phyloP scores from a whole-genome alignment of 2,888 invertebrate genomes.

The Spatulosminthurus flaviceps region DNA sequence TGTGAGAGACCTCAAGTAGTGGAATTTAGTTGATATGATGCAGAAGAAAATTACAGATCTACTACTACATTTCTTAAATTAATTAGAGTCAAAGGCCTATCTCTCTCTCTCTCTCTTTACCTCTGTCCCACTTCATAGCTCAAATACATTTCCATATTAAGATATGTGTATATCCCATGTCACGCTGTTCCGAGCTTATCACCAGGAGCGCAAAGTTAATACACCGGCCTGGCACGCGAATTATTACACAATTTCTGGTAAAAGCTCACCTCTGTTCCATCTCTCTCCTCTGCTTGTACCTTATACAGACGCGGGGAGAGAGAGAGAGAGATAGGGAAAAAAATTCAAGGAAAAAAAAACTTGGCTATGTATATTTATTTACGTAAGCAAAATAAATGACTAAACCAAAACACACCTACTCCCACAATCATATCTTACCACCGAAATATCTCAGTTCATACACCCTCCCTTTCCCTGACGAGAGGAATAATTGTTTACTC shows the following conservation, averaged over 20 bases:
- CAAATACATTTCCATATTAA: conserved; percentile 18
- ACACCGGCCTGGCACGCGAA: conserved; percentile 33
- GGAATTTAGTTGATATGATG: conserved; percentile 31
- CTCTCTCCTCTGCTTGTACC: neutral
- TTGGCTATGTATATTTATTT: conserved; percentile 31
- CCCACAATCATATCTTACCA: conserved; percentile 21
- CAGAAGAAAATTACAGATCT: conserved; percentile 37
- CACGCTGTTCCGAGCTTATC: conserved; percentile 35
- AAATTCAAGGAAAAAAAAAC: conserved; percentile 18
- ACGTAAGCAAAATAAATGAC: conserved; percentile 39
- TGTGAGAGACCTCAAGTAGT: neutral
- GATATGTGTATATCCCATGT: conserved; percentile 26
- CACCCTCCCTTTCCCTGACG: neutral
- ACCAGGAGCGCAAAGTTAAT: conserved; percentile 38
- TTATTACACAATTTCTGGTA: conserved; percentile 38
- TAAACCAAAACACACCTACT: conserved; percentile 22
- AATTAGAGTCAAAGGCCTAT: conserved; percentile 39
- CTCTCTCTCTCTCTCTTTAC: neutral
- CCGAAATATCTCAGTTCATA: neutral
- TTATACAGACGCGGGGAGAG: neutral
- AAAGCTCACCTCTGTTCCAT: conserved; percentile 1
- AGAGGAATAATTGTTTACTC: conserved; percentile 10
- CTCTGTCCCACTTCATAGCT: neutral
- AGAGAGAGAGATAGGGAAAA: neutral
- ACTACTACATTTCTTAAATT: conserved; percentile 29